These are phyloP conservation scores for Castor canadensis DNA, from an alignment of 2,113 vertebrate genomes.

Conservation along the genomic window DNA sequence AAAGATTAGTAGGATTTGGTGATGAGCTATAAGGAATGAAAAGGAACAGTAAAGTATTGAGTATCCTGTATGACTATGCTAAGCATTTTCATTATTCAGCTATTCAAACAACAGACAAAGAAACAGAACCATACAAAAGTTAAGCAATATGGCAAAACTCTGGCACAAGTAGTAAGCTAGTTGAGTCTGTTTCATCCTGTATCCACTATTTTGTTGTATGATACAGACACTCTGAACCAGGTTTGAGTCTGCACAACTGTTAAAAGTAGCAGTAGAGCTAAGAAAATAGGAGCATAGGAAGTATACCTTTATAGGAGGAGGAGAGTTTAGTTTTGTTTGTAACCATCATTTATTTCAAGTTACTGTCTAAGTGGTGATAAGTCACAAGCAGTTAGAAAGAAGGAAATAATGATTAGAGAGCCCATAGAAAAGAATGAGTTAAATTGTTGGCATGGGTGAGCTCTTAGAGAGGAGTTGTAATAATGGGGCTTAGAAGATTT, in stretches of 20 bases:
- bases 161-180: neutral
- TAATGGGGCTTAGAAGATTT: constrained; percentile 8
- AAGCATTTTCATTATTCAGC: neutral
- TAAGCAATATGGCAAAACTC: constrained; percentile 18
- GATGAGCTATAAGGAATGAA: neutral
- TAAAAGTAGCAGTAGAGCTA: neutral
- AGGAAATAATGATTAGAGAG: neutral
- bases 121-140: constrained; percentile 4
- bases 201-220: neutral
- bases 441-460: neutral
- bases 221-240: neutral
- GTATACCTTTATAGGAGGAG: neutral
- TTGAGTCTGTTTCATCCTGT: constrained; percentile 11
- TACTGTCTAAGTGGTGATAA: neutral
- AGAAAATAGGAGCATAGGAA: neutral
- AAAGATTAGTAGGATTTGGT: constrained; percentile 12
- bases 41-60: neutral
- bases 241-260: neutral
- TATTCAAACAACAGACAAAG: neutral
- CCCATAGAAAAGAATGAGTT: constrained; percentile 23
- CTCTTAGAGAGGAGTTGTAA: neutral
- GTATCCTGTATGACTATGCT: neutral
- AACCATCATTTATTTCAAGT: constrained; percentile 28
- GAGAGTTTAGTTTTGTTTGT: constrained; percentile 29
- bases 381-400: neutral